These are phyloP conservation scores for Ceuthmochares aereus DNA, from an alignment of 2,113 vertebrate species.

Conservation along the genomic window DNA sequence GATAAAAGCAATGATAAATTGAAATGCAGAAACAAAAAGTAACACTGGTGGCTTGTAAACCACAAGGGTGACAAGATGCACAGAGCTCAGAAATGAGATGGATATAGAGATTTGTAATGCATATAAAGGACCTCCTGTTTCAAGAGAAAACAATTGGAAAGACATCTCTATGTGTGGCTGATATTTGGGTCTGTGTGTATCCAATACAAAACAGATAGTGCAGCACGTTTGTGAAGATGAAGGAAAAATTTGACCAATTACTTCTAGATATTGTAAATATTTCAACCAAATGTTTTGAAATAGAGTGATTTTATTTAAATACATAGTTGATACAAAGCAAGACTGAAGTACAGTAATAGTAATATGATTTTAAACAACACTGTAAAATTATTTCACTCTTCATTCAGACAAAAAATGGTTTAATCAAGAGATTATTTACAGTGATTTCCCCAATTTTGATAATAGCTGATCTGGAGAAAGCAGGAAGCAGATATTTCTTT, in stretches of 20 bases:
- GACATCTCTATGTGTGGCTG: background rate
- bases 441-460: background rate
- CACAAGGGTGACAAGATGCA: background rate
- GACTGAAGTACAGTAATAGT: background rate
- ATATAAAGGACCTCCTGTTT: background rate
- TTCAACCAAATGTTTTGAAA: background rate
- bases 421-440: background rate
- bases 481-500: background rate
- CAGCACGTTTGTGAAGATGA: background rate
- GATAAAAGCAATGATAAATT: background rate
- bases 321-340: background rate
- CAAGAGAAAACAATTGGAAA: background rate
- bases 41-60: background rate
- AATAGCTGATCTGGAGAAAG: background rate
- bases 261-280: background rate
- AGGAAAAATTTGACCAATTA: background rate
- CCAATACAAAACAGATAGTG: background rate
- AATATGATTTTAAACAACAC: background rate
- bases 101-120: background rate
- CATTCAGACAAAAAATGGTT: background rate
- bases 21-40: background rate
- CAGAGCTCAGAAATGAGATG: background rate
- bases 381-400: background rate
- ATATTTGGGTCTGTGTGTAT: background rate
- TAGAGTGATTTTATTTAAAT: background rate